Evolutionary conservation across 2,797 vertebrate genomes (phyloP).

Genomic region (Kryptolebias ocellatus): DNA sequence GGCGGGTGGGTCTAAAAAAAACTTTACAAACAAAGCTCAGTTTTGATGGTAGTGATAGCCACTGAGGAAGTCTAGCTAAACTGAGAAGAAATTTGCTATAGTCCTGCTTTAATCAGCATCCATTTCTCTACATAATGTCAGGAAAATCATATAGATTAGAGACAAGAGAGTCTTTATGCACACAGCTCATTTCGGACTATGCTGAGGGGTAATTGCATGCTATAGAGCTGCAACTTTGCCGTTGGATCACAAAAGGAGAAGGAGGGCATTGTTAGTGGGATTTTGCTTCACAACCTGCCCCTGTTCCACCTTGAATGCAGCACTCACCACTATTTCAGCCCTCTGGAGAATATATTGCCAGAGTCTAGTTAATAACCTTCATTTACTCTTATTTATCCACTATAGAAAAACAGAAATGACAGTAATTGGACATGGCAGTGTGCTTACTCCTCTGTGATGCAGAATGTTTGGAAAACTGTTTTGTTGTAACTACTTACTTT

Average conservation of each 20-base stretch:
- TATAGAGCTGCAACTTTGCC: constrained; percentile 49
- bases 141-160: constrained; percentile 27
- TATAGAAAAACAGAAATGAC: constrained; percentile 51
- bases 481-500: constrained; percentile 12
- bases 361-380: constrained; percentile 57
- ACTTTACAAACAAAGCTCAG: background rate
- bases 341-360: constrained; percentile 37
- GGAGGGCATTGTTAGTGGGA: constrained; percentile 23
- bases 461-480: constrained; percentile 29
- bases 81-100: constrained; percentile 28
- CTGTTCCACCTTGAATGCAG: constrained; percentile 54
- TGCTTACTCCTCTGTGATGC: constrained; percentile 15
- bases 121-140: constrained; percentile 20
- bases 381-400: constrained; percentile 47
- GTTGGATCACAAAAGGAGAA: constrained; percentile 39
- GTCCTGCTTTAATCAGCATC: constrained; percentile 36
- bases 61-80: constrained; percentile 27
- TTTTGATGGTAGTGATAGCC: background rate
- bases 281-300: constrained; percentile 32
- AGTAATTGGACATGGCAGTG: constrained; percentile 53
- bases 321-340: constrained; percentile 28
- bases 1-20: constrained; percentile 11
- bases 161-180: constrained; percentile 39
- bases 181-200: constrained; percentile 43
- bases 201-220: constrained; percentile 61